Percentiles rank a stretch among this genome's conserved stretches.
These are phyloP conservation scores for Pterobdella sp. DNA, from an alignment of 2,888 invertebrate species.

Conservation along the genomic window DNA sequence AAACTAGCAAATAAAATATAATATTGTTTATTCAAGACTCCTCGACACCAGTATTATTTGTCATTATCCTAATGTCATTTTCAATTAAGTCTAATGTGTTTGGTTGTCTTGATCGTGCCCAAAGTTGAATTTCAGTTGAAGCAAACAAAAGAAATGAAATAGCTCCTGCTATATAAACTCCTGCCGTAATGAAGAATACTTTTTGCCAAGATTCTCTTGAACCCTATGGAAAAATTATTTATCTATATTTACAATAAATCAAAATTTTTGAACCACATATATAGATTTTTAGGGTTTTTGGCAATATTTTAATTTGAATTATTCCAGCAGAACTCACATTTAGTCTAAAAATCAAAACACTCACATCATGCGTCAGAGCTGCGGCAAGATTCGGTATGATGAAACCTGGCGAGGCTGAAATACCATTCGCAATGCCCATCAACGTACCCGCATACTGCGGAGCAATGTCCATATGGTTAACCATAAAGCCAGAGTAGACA, in stretches of 20 bases:
- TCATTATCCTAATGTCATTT: neutral
- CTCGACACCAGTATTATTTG: too few relatives aligned
- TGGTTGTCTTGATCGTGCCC: conserved; percentile 39
- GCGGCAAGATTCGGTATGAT: conserved; percentile 47
- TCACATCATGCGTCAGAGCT: conserved; percentile 41
- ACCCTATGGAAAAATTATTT: conserved; percentile 51
- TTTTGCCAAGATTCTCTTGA: conserved; percentile 71
- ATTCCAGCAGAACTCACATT: neutral
- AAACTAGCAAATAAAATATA: too few relatives aligned
- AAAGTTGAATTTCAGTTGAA: conserved; percentile 43
- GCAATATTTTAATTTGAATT: neutral
- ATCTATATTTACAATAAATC: neutral
- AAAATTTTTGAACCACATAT: too few relatives aligned
- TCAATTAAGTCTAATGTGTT: neutral
- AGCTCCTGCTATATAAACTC: conserved; percentile 49
- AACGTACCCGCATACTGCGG: conserved; percentile 49
- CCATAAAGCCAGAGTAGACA: conserved; percentile 48
- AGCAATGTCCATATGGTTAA: conserved; percentile 51
- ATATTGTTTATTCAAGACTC: too few relatives aligned
- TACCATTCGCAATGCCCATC: conserved; percentile 49
- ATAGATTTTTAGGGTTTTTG: too few relatives aligned
- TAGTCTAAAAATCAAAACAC: neutral
- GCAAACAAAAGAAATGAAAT: conserved; percentile 46
- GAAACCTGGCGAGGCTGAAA: conserved; percentile 49
- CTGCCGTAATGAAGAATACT: conserved; percentile 74